Evolutionary conservation across 2,797 vertebrate genomes (phyloP).

Genomic region (Pampus argenteus): DNA sequence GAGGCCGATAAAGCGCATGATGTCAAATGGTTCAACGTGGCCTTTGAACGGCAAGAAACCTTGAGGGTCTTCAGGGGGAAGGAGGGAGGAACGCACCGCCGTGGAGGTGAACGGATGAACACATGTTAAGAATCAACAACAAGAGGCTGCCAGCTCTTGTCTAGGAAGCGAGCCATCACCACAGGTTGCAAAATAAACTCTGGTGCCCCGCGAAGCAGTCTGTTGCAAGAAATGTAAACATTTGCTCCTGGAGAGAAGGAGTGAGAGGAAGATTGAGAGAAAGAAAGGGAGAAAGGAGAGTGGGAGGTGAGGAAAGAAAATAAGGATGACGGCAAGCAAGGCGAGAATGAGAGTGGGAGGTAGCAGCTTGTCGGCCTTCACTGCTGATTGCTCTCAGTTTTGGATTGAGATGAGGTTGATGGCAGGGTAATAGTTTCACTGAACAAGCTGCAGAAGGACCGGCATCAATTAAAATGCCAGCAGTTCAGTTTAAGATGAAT

Average conservation of each 20-base stretch:
- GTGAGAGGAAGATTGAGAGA: slow-evolving; percentile 50
- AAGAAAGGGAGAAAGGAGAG: slow-evolving; percentile 39
- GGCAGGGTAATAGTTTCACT: slow-evolving; percentile 45
- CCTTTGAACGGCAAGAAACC: slow-evolving; percentile 69
- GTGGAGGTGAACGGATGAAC: slow-evolving; percentile 83
- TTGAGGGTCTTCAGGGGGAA: slow-evolving; percentile 63
- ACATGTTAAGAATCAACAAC: slow-evolving; percentile 87
- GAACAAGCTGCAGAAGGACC: slow-evolving; percentile 42
- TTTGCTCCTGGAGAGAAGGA: slow-evolving; percentile 67
- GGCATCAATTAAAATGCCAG: slow-evolving; percentile 46
- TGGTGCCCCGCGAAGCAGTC: slow-evolving; percentile 82
- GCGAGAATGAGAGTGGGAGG: slow-evolving; percentile 47
- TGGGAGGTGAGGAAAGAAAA: slow-evolving; percentile 59
- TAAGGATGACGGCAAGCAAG: slow-evolving; percentile 46
- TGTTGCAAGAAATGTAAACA: slow-evolving; percentile 85
- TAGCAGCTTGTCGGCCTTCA: slow-evolving; percentile 47
- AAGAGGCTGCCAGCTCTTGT: slow-evolving; percentile 81
- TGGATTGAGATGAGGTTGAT: slow-evolving; percentile 39
- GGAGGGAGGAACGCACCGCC: slow-evolving; percentile 51
- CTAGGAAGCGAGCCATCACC: slow-evolving; percentile 86
- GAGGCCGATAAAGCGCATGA: slow-evolving; percentile 72
- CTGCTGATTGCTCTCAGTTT: slow-evolving; percentile 58
- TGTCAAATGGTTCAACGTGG: slow-evolving; percentile 78
- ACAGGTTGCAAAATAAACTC: slow-evolving; percentile 87
- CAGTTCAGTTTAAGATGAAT: slow-evolving; percentile 40